Percentiles rank a stretch among this genome's conserved stretches.
Conservation (phyloP, 2,888 invertebrate species). For the Synergus japonicus region DNA sequence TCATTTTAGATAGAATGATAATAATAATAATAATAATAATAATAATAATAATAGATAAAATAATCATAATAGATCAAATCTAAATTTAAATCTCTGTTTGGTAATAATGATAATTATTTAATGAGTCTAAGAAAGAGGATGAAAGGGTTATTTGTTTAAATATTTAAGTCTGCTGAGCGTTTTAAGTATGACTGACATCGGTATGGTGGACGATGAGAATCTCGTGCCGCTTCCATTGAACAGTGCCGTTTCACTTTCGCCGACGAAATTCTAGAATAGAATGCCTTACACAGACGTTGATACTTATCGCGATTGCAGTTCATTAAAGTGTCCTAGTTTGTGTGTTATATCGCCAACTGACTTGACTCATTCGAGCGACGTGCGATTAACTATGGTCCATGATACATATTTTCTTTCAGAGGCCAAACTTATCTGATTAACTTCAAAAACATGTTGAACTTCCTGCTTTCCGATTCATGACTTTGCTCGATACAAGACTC, state of each 20-base stretch:
- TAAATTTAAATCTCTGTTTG: background rate
- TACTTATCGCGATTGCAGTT: conserved; percentile 35
- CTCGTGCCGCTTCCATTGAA: conserved; percentile 38
- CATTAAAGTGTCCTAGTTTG: conserved; percentile 48
- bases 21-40: no score
- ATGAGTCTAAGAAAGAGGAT: background rate
- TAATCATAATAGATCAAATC: background rate
- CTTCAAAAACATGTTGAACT: conserved; percentile 17
- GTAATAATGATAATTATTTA: conserved; percentile 12
- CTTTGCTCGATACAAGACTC: background rate
- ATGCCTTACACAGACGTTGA: conserved; percentile 16
- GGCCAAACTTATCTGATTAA: conserved; percentile 22
- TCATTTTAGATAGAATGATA: no score
- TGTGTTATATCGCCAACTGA: conserved; percentile 5
- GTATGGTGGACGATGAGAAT: conserved; percentile 14
- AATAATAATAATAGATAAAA: no score
- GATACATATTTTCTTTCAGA: conserved; percentile 20
- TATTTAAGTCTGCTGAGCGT: background rate
- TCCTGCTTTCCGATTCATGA: conserved; percentile 17
- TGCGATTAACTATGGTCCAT: conserved; percentile 33
- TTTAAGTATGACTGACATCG: conserved; percentile 29
- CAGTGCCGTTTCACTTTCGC: conserved; percentile 40
- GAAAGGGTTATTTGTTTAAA: background rate
- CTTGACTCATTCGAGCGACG: conserved; percentile 17
- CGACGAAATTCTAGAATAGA: conserved; percentile 26